Conservation (phyloP, 2,888 invertebrate genomes). For the Drosophila barbarae region DNA sequence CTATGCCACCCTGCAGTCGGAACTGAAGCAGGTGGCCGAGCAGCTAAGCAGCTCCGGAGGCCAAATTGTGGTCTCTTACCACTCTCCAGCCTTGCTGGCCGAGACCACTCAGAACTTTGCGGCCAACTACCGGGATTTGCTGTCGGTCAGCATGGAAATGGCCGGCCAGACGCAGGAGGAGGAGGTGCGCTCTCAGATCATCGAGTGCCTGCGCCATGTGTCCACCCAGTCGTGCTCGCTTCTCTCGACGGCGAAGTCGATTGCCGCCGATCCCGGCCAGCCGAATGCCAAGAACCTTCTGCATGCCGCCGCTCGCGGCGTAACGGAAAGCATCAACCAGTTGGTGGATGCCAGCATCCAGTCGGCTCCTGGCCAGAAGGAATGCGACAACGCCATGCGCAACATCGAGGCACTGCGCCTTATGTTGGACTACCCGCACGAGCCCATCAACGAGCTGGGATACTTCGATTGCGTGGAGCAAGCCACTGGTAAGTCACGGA, state of each 20-base stretch:
- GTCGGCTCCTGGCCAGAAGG: conserved; percentile 96
- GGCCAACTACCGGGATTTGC: conserved; percentile 87
- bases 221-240: conserved; percentile 92
- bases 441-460: conserved; percentile 92
- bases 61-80: conserved; percentile 89
- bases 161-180: conserved; percentile 89
- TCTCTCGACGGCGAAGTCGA: conserved; percentile 91
- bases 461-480: conserved; percentile 97
- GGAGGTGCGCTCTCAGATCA: conserved; percentile 89
- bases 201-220: conserved; percentile 91
- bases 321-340: conserved; percentile 95
- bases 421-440: conserved; percentile 90
- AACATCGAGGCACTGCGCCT: conserved; percentile 92
- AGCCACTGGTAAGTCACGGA: conserved; percentile 93
- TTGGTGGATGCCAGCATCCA: conserved; percentile 87
- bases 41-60: conserved; percentile 91
- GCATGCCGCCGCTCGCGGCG: conserved; percentile 91
- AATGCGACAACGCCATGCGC: conserved; percentile 96
- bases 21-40: conserved; percentile 91
- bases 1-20: conserved; percentile 90
- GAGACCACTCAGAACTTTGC: conserved; percentile 89
- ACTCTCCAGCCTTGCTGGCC: conserved; percentile 86
- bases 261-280: conserved; percentile 92
- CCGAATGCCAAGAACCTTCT: conserved; percentile 95
- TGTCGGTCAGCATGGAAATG: conserved; percentile 91